A percentile compares a stretch with the other conserved stretches of the same genome.
Conservation (phyloP, 92 coral and sea anemone genomes). For the Chrysogorgia sp. region DNA sequence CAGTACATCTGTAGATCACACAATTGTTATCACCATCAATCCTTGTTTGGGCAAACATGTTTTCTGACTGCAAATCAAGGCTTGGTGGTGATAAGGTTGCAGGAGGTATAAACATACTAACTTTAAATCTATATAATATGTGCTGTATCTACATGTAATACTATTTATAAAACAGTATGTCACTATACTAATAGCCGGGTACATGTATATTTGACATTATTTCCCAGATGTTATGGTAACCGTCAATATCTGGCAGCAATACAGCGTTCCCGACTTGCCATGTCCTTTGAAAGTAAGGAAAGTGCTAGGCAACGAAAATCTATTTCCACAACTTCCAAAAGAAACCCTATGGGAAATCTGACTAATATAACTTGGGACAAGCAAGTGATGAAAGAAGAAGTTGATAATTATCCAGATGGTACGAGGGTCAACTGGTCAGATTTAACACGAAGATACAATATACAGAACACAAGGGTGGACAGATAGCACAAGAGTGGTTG, state of each 20-base stretch:
- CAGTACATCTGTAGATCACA: too few species aligned
- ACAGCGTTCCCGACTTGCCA: conserved; percentile 31
- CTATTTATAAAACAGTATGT: too few species aligned
- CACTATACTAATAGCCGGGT: too few species aligned
- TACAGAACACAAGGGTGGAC: conserved; percentile 60
- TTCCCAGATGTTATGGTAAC: conserved; percentile 40
- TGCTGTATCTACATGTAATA: too few species aligned
- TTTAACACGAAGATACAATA: conserved; percentile 46
- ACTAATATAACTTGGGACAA: conserved; percentile 45
- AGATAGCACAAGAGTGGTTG: conserved; percentile 61
- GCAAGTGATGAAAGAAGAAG: conserved; percentile 49
- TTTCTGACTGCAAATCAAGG: too few species aligned
- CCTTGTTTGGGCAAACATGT: too few species aligned
- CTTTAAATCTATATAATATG: too few species aligned
- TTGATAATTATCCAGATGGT: conserved; percentile 62
- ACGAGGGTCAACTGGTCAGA: conserved; percentile 66
- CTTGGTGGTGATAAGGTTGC: too few species aligned
- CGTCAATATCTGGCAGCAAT: conserved; percentile 40
- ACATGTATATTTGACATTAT: neutral
- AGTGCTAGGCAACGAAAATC: conserved; percentile 28
- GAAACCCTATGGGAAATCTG: conserved; percentile 52
- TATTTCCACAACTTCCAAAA: conserved; percentile 4
- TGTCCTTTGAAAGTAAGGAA: conserved; percentile 27
- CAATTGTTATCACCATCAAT: too few species aligned
- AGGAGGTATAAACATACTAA: too few species aligned